Conservation (phyloP, 2,797 vertebrate species). For the Danio kyathit region DNA sequence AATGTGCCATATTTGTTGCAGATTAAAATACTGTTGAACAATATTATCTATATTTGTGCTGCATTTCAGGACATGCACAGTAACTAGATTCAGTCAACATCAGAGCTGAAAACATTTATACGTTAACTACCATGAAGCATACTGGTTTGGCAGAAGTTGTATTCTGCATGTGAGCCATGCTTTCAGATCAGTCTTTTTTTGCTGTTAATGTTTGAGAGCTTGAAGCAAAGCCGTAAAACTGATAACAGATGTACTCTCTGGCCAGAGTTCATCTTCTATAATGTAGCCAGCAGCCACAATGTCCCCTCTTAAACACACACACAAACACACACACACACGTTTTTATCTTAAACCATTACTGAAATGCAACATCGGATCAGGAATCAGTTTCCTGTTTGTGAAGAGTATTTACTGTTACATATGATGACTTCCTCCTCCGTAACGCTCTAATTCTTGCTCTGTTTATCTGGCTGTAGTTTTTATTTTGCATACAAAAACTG, state of each 20-base stretch:
- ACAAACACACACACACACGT: neutral
- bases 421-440: constrained; percentile 16
- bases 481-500: neutral
- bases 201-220: constrained; percentile 37
- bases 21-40: no score
- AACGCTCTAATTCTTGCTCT: neutral
- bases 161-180: neutral
- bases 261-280: constrained; percentile 23
- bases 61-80: no score
- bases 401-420: neutral
- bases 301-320: neutral
- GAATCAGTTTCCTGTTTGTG: neutral
- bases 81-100: no score
- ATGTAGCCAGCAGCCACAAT: constrained; percentile 1
- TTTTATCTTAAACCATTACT: neutral
- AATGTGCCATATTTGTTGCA: no score
- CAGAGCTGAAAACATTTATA: no score
- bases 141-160: neutral
- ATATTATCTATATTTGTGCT: no score
- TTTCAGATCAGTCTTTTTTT: neutral
- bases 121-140: neutral
- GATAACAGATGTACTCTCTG: constrained; percentile 31
- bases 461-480: neutral
- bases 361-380: constrained; percentile 25
- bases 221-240: constrained; percentile 18